A percentile compares a stretch with the other conserved stretches of the same genome.
These are phyloP conservation scores for Macropus fuliginosus DNA, from an alignment of 2,797 vertebrate species.

Conservation along the genomic window DNA sequence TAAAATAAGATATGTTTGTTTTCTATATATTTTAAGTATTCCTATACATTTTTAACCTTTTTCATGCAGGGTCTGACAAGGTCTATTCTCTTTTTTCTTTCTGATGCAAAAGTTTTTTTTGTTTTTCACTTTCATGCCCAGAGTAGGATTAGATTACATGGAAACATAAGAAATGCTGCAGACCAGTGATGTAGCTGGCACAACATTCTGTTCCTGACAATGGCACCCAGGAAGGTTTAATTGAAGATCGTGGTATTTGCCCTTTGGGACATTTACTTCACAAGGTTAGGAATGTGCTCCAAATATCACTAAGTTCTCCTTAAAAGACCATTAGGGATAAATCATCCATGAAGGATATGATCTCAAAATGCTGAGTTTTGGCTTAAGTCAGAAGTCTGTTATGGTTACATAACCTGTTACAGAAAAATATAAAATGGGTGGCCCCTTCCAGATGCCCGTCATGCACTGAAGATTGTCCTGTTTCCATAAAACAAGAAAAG, in stretches of 20 bases:
- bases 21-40: too few relatives aligned
- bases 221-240: neutral
- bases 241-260: neutral
- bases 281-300: neutral
- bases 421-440: neutral
- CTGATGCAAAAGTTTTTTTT: too few relatives aligned
- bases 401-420: neutral
- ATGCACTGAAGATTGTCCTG: neutral
- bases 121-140: neutral
- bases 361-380: neutral
- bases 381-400: slow-evolving; percentile 32
- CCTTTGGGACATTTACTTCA: neutral
- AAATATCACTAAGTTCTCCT: neutral
- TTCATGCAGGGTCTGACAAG: too few relatives aligned
- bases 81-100: too few relatives aligned
- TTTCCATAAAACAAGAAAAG: slow-evolving; percentile 1
- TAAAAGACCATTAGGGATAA: neutral
- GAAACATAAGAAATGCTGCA: neutral
- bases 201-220: neutral
- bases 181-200: neutral
- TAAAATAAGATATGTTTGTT: too few relatives aligned
- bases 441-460: neutral
- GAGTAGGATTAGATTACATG: neutral
- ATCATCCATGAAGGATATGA: slow-evolving; percentile 17
- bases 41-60: too few relatives aligned